Percentiles rank a stretch among this genome's conserved stretches.
Conservation (phyloP, 2,113 vertebrate species). For the Rhabdomys dilectus region DNA sequence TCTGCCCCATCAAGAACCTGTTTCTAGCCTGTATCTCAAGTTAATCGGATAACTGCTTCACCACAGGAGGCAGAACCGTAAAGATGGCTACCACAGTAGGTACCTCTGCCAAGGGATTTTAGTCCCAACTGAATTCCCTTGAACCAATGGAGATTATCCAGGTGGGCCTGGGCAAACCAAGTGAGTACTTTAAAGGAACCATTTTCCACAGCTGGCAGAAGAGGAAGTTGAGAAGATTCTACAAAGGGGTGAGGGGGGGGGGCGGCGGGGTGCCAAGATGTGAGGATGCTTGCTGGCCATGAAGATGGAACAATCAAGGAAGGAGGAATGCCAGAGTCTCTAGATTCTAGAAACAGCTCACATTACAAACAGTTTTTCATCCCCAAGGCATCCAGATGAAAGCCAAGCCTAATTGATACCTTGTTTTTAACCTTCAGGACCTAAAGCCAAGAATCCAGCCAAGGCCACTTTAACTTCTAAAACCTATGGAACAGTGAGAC, state of each 20-base stretch:
- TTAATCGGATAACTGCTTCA: not conserved
- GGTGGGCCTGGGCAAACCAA: not conserved
- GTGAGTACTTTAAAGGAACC: slow-evolving; percentile 11
- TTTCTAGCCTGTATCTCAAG: slow-evolving; percentile 5
- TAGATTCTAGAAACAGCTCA: not conserved
- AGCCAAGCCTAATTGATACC: not conserved
- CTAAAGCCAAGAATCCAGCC: not conserved
- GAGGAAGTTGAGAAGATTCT: slow-evolving; percentile 45
- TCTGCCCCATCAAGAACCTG: not conserved
- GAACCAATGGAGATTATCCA: not conserved
- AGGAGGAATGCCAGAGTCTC: not conserved
- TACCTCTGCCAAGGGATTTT: not conserved
- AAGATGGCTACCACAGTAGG: not conserved
- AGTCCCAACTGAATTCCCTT: not conserved
- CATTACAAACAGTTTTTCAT: not conserved
- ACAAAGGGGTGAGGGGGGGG: not conserved
- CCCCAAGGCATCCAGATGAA: not conserved
- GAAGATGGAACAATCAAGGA: not conserved
- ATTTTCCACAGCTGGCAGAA: slow-evolving; percentile 35
- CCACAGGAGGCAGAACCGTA: not conserved
- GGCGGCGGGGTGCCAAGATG: not conserved
- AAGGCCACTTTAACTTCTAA: not conserved
- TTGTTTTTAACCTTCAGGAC: not conserved
- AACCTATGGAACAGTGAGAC: not conserved
- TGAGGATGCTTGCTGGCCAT: not conserved